These are phyloP conservation scores for Porites lutea DNA, from an alignment of 64 coral and sea anemone genomes.

Conservation along the genomic window DNA sequence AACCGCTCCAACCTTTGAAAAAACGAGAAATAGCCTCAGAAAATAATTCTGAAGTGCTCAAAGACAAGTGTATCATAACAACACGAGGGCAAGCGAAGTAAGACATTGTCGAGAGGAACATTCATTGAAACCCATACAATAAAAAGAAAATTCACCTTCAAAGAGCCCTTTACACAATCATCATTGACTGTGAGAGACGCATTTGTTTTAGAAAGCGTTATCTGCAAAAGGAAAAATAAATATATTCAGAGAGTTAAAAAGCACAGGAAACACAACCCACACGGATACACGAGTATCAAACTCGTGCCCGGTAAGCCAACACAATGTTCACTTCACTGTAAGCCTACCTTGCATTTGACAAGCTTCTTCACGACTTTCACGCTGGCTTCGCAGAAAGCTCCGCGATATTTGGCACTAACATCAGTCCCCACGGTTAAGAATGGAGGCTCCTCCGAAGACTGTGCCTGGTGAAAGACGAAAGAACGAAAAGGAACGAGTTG, in stretches of 20 bases:
- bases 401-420: slow-evolving; percentile 99
- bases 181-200: slow-evolving; percentile 81
- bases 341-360: slow-evolving; percentile 95
- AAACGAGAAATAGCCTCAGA: slow-evolving; percentile 1
- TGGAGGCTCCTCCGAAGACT: slow-evolving; percentile 94
- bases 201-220: slow-evolving; percentile 78
- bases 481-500: slow-evolving; percentile 64
- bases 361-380: slow-evolving; percentile 98
- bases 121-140: neutral
- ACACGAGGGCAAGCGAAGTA: neutral
- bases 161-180: slow-evolving; percentile 89
- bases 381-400: slow-evolving; percentile 99
- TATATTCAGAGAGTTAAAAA: neutral
- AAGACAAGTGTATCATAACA: slow-evolving; percentile 10
- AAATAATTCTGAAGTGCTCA: neutral
- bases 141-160: slow-evolving; percentile 83
- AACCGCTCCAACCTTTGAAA: slow-evolving; percentile 79
- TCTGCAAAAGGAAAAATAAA: slow-evolving; percentile 47
- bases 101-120: neutral
- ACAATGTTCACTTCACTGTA: slow-evolving; percentile 9
- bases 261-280: slow-evolving; percentile 21
- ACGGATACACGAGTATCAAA: slow-evolving; percentile 16
- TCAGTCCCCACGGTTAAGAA: slow-evolving; percentile 97
- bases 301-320: neutral
- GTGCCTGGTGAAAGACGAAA: slow-evolving; percentile 77